phyloP scores from a whole-genome alignment of 2,888 invertebrate genomes.

The Conomelus anceps region DNA sequence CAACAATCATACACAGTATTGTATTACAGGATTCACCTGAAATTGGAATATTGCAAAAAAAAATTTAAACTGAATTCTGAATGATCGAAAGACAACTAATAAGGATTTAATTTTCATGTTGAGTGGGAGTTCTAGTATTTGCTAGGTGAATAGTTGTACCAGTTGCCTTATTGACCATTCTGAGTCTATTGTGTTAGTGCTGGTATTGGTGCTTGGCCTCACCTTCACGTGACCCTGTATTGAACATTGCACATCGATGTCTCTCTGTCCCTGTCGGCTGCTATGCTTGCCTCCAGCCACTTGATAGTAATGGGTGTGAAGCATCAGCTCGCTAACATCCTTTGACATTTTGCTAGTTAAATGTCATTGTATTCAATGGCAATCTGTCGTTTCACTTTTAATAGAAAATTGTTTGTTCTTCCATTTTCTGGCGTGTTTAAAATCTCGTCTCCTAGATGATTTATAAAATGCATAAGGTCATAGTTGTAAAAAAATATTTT shows the following conservation, averaged over 20 bases:
- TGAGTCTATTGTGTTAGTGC: background rate
- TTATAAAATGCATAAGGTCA: background rate
- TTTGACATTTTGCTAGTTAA: background rate
- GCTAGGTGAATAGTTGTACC: background rate
- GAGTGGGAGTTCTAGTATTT: background rate
- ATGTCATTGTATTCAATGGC: background rate
- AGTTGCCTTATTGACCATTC: background rate
- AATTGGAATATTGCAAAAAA: background rate
- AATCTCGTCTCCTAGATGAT: background rate
- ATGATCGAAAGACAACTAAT: too few relatives aligned
- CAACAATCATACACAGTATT: too few relatives aligned
- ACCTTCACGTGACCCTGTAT: background rate
- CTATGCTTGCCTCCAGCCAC: background rate
- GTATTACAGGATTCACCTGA: too few relatives aligned
- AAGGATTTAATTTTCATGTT: background rate
- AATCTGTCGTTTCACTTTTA: background rate
- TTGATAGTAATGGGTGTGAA: background rate
- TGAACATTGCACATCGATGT: background rate
- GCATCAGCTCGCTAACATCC: background rate
- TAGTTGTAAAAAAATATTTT: background rate
- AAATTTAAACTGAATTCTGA: too few relatives aligned
- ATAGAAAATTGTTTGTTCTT: background rate
- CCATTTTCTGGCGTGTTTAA: background rate
- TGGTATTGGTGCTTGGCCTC: background rate
- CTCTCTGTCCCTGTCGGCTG: background rate